Conservation (phyloP, 2,888 invertebrate species). For the Andrena chrysosceles region DNA sequence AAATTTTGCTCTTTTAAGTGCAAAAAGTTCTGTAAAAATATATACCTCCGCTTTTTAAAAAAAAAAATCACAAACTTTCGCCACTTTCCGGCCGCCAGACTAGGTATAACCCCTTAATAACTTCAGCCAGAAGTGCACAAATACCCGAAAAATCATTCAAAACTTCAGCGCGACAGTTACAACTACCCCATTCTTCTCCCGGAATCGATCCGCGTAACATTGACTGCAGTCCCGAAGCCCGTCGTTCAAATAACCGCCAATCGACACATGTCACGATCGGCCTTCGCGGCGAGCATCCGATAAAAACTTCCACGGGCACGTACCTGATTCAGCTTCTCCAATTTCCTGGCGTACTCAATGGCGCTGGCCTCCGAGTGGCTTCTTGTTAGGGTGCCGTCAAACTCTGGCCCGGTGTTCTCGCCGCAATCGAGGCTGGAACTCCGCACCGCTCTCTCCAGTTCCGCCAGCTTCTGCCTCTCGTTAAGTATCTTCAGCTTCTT, state of each 20-base stretch:
- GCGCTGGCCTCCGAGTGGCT: constrained; percentile 94
- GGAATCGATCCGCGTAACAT: neutral
- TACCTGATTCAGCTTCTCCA: constrained; percentile 82
- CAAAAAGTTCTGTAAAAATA: no score
- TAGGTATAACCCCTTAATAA: no score
- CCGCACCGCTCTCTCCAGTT: constrained; percentile 91
- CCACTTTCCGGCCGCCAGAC: no score
- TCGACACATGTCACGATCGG: neutral
- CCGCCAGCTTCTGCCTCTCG: constrained; percentile 94
- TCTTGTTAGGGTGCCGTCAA: constrained; percentile 88
- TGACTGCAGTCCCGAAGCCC: neutral
- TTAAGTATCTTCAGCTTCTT: constrained; percentile 95
- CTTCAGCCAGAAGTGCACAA: no score
- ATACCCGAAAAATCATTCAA: no score
- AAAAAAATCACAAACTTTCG: no score
- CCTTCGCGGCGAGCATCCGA: neutral
- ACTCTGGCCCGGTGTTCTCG: constrained; percentile 87
- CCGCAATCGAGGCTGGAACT: constrained; percentile 93
- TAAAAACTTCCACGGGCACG: constrained; percentile 1
- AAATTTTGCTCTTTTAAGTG: no score
- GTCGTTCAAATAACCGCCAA: neutral
- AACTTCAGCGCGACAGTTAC: no score
- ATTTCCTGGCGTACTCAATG: constrained; percentile 87
- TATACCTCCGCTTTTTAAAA: no score
- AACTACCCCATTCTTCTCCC: no score